Percentiles rank a stretch among this genome's conserved stretches.
phyloP scores from a whole-genome alignment of 2,113 vertebrate genomes.

The Leucopsar rothschildi region DNA sequence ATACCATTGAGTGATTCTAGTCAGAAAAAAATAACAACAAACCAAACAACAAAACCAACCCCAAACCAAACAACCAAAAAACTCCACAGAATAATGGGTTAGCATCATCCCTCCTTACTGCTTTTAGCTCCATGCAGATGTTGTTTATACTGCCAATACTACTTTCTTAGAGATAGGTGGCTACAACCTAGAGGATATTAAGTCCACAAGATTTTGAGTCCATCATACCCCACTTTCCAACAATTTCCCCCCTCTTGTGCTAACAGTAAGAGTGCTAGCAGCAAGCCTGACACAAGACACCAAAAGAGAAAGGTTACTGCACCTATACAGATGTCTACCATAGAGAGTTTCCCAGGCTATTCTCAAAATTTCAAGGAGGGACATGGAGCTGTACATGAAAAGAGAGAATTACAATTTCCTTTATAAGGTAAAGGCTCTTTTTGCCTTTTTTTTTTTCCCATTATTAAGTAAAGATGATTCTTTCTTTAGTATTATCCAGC shows the following conservation, averaged over 20 bases:
- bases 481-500: not conserved
- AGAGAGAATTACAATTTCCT: not conserved
- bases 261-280: not conserved
- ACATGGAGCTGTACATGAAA: not conserved
- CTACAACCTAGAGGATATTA: not conserved
- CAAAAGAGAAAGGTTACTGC: not conserved
- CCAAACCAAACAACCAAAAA: not conserved
- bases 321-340: not conserved
- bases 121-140: not conserved
- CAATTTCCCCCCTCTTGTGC: accelerated
- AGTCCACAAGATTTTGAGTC: not conserved
- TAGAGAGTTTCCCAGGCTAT: not conserved
- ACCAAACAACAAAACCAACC: too few species aligned
- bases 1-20: not conserved
- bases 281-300: not conserved
- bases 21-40: not conserved
- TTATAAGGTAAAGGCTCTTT: not conserved
- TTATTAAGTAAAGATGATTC: not conserved
- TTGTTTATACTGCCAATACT: not conserved
- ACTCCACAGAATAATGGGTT: not conserved
- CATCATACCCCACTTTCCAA: not conserved
- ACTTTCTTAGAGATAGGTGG: not conserved
- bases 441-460: accelerated
- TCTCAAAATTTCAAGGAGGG: not conserved
- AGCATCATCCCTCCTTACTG: not conserved